These are phyloP conservation scores for Oriolus oriolus DNA, from an alignment of 2,113 vertebrate species.

Conservation along the genomic window DNA sequence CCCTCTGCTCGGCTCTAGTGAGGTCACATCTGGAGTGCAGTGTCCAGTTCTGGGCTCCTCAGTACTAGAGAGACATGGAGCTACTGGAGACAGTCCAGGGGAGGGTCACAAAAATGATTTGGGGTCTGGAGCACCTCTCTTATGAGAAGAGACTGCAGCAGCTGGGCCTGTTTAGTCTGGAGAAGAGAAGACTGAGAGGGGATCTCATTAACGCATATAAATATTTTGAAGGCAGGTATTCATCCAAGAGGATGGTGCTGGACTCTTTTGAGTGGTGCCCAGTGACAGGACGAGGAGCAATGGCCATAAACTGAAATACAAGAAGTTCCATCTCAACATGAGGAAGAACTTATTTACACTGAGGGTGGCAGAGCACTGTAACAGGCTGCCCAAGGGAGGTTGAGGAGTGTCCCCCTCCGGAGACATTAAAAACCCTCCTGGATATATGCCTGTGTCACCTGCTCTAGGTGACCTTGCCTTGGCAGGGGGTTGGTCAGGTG, in stretches of 20 bases:
- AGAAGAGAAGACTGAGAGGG: neutral
- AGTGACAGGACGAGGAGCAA: accelerated
- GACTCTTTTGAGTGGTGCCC: neutral
- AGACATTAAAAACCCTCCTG: neutral
- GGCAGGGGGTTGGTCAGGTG: too few species aligned
- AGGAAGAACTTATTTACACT: neutral
- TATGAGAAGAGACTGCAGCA: neutral
- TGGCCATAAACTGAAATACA: neutral
- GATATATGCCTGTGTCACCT: neutral
- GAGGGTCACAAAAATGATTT: neutral
- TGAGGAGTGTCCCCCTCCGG: neutral
- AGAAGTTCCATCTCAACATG: neutral
- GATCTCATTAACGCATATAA: neutral
- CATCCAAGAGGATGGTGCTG: neutral
- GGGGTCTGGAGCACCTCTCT: neutral
- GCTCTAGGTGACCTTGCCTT: neutral
- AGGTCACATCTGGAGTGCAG: neutral
- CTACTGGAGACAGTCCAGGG: neutral
- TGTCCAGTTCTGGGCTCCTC: neutral
- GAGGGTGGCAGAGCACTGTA: neutral
- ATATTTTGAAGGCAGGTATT: neutral
- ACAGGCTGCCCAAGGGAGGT: neutral
- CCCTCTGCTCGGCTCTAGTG: accelerated
- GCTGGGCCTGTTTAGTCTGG: neutral
- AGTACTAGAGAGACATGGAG: neutral